Evolutionary conservation across 2,888 invertebrate species (phyloP).

Genomic region (Norana najaformis): DNA sequence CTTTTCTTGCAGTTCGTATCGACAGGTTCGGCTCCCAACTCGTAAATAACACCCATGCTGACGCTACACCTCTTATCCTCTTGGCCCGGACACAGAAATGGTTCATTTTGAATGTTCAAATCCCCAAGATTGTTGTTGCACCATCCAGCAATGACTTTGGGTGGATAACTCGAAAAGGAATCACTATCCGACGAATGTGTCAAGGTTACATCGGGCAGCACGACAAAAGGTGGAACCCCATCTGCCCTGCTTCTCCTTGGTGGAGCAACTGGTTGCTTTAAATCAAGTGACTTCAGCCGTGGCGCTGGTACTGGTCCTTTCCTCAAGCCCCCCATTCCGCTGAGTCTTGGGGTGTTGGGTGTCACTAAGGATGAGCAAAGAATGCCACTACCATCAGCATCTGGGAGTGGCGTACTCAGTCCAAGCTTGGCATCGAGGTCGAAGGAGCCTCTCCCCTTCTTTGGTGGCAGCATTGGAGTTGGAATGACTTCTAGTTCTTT

Average conservation of each 20-base stretch:
- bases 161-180: not conserved
- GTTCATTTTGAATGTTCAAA: not conserved
- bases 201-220: not conserved
- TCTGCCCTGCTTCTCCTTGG: not conserved
- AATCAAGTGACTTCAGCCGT: conserved; percentile 17
- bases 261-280: not conserved
- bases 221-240: not conserved
- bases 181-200: not conserved
- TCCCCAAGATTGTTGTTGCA: conserved; percentile 17
- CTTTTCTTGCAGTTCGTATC: conserved; percentile 4
- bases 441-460: not conserved
- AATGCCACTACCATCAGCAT: not conserved
- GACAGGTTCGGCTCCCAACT: not conserved
- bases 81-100: not conserved
- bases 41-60: not conserved
- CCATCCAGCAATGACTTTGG: not conserved
- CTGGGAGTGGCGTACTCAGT: not conserved
- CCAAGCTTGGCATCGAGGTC: not conserved
- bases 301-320: conserved; percentile 26
- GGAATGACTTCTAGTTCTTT: conserved; percentile 8
- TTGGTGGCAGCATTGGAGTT: not conserved
- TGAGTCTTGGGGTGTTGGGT: not conserved
- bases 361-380: not conserved
- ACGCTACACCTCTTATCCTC: not conserved
- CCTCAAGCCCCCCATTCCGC: not conserved